Evolutionary conservation across 2,888 invertebrate species (phyloP).

Genomic region (Agriopis marginaria): DNA sequence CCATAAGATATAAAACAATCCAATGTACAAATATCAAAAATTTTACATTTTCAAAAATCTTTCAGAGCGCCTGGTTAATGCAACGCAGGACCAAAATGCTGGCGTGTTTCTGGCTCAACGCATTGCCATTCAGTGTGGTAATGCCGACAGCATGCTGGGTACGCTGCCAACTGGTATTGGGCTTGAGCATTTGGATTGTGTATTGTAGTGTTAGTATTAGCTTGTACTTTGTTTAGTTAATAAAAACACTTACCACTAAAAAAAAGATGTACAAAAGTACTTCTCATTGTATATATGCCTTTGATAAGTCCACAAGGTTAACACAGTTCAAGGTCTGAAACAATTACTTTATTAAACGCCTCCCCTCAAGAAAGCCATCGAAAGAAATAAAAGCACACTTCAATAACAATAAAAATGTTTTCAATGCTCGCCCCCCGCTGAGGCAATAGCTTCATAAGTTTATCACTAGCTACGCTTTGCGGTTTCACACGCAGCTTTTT

Average conservation of each 20-base stretch:
- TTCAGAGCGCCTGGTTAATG: too few relatives aligned
- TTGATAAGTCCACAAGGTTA: background rate
- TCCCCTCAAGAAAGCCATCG: constrained; percentile 12
- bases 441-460: constrained; percentile 28
- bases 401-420: constrained; percentile 34
- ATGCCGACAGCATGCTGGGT: too few relatives aligned
- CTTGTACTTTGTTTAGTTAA: too few relatives aligned
- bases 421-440: constrained; percentile 10
- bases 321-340: constrained; percentile 13
- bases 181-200: too few relatives aligned
- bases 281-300: background rate
- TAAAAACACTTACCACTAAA: too few relatives aligned
- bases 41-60: too few relatives aligned
- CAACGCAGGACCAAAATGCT: too few relatives aligned
- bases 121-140: too few relatives aligned
- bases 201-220: too few relatives aligned
- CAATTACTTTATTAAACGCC: constrained; percentile 20
- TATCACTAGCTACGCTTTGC: constrained; percentile 20
- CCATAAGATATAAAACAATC: background rate
- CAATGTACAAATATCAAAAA: background rate
- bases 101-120: too few relatives aligned
- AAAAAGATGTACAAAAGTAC: background rate
- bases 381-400: constrained; percentile 31
- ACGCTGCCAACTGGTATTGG: too few relatives aligned
- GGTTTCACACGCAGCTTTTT: background rate